These are phyloP conservation scores for Furnarius figulus DNA, from an alignment of 2,113 vertebrate species.

Conservation along the genomic window DNA sequence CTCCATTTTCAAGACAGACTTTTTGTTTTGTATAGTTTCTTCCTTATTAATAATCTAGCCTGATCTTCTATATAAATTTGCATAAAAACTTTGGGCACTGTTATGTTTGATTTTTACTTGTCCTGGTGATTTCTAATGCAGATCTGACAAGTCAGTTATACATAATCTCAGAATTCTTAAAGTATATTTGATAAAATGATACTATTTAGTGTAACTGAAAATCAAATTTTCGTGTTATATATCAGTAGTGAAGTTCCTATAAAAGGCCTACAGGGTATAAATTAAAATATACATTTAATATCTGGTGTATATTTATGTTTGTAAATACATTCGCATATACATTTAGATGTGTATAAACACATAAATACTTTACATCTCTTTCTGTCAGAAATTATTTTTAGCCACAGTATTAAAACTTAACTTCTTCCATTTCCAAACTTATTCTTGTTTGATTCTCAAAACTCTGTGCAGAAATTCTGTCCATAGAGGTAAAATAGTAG, in stretches of 20 bases:
- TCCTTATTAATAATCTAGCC: neutral
- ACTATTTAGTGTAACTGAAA: neutral
- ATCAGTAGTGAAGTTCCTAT: neutral
- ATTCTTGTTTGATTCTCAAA: neutral
- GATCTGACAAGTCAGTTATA: neutral
- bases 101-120: neutral
- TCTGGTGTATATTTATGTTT: neutral
- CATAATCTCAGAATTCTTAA: neutral
- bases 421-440: neutral
- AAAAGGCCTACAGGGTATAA: neutral
- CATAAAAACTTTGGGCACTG: fast-evolving
- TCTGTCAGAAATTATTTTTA: neutral
- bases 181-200: neutral
- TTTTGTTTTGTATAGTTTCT: neutral
- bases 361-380: neutral
- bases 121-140: neutral
- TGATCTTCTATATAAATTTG: neutral
- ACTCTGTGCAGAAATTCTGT: neutral
- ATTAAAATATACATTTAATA: neutral
- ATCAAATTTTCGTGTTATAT: neutral
- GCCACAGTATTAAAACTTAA: neutral
- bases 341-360: neutral
- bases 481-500: neutral
- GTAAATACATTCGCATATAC: neutral
- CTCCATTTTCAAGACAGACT: neutral